Evolutionary conservation across 1,140 invertebrate genomes (phyloP), one percentile per base, ranked within the genome.

Genomic region (Theocolax elegans): DNA sequence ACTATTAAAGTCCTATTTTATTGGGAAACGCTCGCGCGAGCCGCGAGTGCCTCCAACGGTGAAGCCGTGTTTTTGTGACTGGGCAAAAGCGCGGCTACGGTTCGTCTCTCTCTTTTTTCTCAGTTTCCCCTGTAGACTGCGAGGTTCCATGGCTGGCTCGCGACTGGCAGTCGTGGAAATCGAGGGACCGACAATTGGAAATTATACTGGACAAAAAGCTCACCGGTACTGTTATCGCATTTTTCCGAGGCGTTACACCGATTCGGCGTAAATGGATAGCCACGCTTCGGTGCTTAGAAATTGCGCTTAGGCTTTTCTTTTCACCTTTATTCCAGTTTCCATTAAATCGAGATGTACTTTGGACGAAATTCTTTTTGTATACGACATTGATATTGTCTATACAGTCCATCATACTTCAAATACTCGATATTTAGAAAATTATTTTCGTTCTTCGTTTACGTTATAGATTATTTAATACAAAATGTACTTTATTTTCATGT

Each of bases 1-100:
- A 58, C 40, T 46, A 46, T 58, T 67, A 56, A 56, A 58, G 53
- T 58, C n/a, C 13, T 40, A 67, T 46, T 67, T 56, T 42, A 49
- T 58, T 48, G 40, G 29, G 40, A 48, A 58, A 58, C 42, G 29
- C n/a, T 10, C 13, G 12, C 1, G 12, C 21, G 9, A 17, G 9
- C 4, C 54, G 29, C n/a, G 17, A 25, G 9, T 17, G 7, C 15
- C 15, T 44, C 8, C 8, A 15, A 44, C 42, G 42, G 12, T 35
- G 31, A 35, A 19, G 54, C 40, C 23, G 27, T 8, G 53, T 49
- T 58, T 58, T 67, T 67, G 38, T 19, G n/a, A 9, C 8, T 15
- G 3, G n/a, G 29, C 21, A 46, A 59, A 59, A 59, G 21, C n/a
- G 13, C 56, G 17, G 6, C 25, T 21, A 7, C 6, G 10, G 19